Percentiles rank a stretch among this genome's conserved stretches.
Evolutionary conservation across 1,140 invertebrate genomes (phyloP).

Genomic region (Hyles euphorbiae): DNA sequence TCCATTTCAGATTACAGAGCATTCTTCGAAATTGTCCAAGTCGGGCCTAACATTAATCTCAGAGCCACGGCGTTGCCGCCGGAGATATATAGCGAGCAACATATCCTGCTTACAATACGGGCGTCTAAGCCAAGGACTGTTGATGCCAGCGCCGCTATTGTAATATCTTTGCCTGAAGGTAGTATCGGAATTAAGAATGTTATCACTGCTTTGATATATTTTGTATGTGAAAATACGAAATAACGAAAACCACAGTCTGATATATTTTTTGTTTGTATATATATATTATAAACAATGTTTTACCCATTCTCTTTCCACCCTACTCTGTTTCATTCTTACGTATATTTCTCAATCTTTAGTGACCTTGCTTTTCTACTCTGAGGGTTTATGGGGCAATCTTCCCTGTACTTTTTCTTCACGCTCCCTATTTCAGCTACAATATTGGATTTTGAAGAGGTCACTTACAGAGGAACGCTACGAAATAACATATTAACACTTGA

Average conservation of each 20-base stretch:
- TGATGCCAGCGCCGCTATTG: slow-evolving; percentile 23
- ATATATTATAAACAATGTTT: no score
- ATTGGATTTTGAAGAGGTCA: slow-evolving; percentile 33
- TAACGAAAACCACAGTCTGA: slow-evolving; percentile 13
- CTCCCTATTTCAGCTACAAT: slow-evolving; percentile 33
- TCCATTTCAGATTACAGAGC: slow-evolving; percentile 19
- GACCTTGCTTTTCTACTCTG: slow-evolving; percentile 11
- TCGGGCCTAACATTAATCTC: slow-evolving; percentile 18
- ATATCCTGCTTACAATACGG: slow-evolving; percentile 22
- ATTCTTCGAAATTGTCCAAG: slow-evolving; percentile 17
- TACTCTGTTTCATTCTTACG: neutral
- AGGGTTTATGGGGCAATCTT: slow-evolving; percentile 17
- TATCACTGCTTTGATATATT: neutral
- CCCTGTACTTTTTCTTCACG: slow-evolving; percentile 12
- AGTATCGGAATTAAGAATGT: slow-evolving; percentile 4
- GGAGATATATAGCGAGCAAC: slow-evolving; percentile 21
- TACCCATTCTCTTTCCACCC: neutral
- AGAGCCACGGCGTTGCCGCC: slow-evolving; percentile 17
- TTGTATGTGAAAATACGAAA: neutral
- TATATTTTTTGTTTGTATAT: no score
- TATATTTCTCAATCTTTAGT: slow-evolving; percentile 6
- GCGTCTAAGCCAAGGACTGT: slow-evolving; percentile 41
- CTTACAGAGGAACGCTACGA: slow-evolving; percentile 32
- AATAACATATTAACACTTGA: slow-evolving; percentile 25
- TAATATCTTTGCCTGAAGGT: slow-evolving; percentile 34